These are phyloP conservation scores for Zygothrica quintamaculata DNA, from an alignment of 2,888 invertebrate species.

Conservation along the genomic window DNA sequence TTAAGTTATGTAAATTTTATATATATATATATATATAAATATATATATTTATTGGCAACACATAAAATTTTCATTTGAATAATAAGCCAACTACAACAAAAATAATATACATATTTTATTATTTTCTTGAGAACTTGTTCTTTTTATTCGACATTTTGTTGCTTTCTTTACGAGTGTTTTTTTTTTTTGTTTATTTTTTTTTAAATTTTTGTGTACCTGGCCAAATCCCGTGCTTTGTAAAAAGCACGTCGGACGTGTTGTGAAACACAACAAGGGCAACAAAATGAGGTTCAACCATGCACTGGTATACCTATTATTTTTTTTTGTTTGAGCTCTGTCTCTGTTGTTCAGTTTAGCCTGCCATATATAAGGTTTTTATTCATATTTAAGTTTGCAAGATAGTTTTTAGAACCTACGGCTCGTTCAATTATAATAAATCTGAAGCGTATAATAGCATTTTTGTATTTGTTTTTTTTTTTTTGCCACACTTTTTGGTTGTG, in stretches of 20 bases:
- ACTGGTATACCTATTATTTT: background rate
- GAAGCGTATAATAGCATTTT: too few relatives aligned
- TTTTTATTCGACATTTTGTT: slow-evolving; percentile 54
- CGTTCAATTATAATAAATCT: too few relatives aligned
- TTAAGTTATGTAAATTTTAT: slow-evolving; percentile 68
- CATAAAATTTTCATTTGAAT: slow-evolving; percentile 50
- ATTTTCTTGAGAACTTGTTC: slow-evolving; percentile 73
- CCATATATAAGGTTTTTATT: too few relatives aligned
- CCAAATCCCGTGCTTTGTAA: slow-evolving; percentile 22
- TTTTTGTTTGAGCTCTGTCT: background rate
- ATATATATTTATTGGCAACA: slow-evolving; percentile 43
- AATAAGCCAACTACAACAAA: slow-evolving; percentile 48
- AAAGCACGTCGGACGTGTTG: slow-evolving; percentile 30
- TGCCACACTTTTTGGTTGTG: slow-evolving; percentile 17
- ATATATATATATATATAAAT: too few relatives aligned
- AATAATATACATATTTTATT: slow-evolving; percentile 54
- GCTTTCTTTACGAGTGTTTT: slow-evolving; percentile 26
- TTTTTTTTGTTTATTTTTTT: slow-evolving; percentile 22
- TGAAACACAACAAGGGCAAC: slow-evolving; percentile 14
- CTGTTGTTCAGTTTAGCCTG: too few relatives aligned
- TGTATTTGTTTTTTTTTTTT: slow-evolving; percentile 6
- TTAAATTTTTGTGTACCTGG: slow-evolving; percentile 4
- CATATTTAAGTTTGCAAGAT: too few relatives aligned
- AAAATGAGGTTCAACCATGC: slow-evolving; percentile 10
- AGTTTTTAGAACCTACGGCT: too few relatives aligned